Base-by-base conservation (phyloP, 2,113 vertebrate species). In the Cacatua alba region DNA sequence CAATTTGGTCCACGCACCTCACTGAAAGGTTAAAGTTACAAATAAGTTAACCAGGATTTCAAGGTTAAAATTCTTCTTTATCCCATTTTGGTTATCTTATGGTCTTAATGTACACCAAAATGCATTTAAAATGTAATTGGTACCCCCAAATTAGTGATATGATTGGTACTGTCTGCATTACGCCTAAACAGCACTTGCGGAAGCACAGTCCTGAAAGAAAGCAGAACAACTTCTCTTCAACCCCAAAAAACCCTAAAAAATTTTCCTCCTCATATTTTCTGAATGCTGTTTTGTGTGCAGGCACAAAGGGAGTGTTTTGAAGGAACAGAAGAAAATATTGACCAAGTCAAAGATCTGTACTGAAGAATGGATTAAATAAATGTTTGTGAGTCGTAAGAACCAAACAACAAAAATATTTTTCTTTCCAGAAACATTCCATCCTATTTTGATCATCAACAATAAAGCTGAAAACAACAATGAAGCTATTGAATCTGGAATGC, bases 361-460 rank as follows among this genome's bases (percentile, higher is more conserved):
- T 96, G 92, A 96, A 95, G 95, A 97, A 92, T 52, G 91, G 95
- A 97, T 96, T 97, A 95, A 97, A 91, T 97, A 97, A 97, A 98
- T 97, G 94, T 97, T 97, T 97, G 85, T 95, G 94, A 96, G 89
- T 95, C 5, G 3, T 95, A 94, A 95, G 94, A 97, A 94, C 90
- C 92, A 95, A 98, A 97, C 95, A 96, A 95, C 78, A 88, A 93
- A 96, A 97, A 97, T 96, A 96, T 95, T 97, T 96, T 92, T 94
- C 80, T 91, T 92, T 96, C 94, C 86, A 93, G 93, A 94, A 90
- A 94, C 95, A 95, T 96, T 97, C 92, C 82, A 55, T 96, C 90
- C 53, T 96, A 88, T 96, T 97, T 97, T 97, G 94, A 96, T 97
- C 93, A 90, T 88, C 84, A 97, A 76, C 75, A 96, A 82, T 96